A percentile compares a stretch with the other conserved stretches of the same genome.
These are phyloP conservation scores for Heteractis magnifica DNA, from an alignment of 92 coral and sea anemone genomes.

Conservation along the genomic window DNA sequence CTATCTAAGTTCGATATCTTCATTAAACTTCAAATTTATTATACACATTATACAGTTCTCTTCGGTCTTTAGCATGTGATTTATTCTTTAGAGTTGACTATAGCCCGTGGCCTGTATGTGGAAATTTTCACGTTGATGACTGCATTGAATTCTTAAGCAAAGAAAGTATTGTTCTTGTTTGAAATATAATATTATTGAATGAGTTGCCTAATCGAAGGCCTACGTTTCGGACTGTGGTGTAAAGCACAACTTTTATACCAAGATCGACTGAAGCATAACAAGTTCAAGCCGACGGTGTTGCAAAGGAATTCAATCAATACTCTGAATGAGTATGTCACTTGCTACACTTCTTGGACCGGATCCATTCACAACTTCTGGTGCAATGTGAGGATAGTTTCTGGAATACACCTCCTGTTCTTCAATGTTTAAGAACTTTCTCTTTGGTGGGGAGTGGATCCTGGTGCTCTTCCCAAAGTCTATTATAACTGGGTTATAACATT, in stretches of 20 bases:
- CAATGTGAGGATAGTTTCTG: slow-evolving; percentile 6
- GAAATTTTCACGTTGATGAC: background rate
- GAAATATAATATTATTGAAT: background rate
- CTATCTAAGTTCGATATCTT: background rate
- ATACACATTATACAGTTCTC: background rate
- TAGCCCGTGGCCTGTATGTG: background rate
- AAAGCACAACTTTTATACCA: slow-evolving; percentile 3
- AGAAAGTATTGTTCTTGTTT: background rate
- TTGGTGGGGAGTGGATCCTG: slow-evolving; percentile 1
- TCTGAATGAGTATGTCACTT: slow-evolving; percentile 9
- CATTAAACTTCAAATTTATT: background rate
- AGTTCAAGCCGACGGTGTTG: slow-evolving; percentile 1
- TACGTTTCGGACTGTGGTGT: background rate
- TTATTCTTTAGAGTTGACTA: background rate
- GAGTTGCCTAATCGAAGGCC: background rate
- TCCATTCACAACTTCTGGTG: slow-evolving; percentile 17
- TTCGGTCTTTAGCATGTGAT: background rate
- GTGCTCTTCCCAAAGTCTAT: slow-evolving; percentile 23
- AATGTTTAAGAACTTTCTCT: background rate
- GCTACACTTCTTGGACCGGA: slow-evolving; percentile 6
- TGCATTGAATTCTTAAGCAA: background rate
- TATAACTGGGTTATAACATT: slow-evolving; percentile 1
- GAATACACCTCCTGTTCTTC: slow-evolving; percentile 5
- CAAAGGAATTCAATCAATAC: background rate
- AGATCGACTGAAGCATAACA: background rate